Evolutionary conservation across 2,797 vertebrate genomes (phyloP).

Genomic region (Crypturellus tataupa): DNA sequence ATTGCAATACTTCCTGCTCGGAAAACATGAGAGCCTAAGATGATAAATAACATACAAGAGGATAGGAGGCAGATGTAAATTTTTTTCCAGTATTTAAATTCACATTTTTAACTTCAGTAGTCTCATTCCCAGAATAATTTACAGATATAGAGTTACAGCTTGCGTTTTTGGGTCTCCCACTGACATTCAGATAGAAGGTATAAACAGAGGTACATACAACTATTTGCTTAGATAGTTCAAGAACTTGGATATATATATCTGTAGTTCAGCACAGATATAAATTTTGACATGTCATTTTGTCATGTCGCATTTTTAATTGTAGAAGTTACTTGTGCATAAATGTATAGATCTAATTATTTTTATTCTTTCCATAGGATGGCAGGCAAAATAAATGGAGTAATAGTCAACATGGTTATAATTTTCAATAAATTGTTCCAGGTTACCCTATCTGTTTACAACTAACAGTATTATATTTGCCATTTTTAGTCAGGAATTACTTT

Average conservation of each 20-base stretch:
- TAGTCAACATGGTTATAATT: background rate
- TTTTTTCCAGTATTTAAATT: background rate
- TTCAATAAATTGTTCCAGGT: background rate
- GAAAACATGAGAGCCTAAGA: background rate
- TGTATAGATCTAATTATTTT: background rate
- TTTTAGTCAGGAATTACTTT: background rate
- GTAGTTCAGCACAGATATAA: background rate
- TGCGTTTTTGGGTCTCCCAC: background rate
- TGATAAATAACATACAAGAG: background rate
- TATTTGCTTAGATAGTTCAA: background rate
- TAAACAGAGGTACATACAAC: background rate
- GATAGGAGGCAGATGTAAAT: background rate
- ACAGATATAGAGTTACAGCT: background rate
- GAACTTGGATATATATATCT: background rate
- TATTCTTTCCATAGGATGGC: background rate
- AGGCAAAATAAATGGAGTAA: background rate
- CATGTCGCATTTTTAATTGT: background rate
- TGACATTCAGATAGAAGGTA: background rate
- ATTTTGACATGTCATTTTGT: background rate
- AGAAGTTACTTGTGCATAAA: background rate
- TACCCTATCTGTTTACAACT: background rate
- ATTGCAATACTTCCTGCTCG: background rate
- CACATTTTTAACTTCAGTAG: background rate
- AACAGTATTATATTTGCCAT: background rate
- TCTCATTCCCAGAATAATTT: background rate